Percentiles rank a stretch among this genome's conserved stretches.
phyloP scores from a whole-genome alignment of 2,113 vertebrate genomes.

The Hippoglossus stenolepis region DNA sequence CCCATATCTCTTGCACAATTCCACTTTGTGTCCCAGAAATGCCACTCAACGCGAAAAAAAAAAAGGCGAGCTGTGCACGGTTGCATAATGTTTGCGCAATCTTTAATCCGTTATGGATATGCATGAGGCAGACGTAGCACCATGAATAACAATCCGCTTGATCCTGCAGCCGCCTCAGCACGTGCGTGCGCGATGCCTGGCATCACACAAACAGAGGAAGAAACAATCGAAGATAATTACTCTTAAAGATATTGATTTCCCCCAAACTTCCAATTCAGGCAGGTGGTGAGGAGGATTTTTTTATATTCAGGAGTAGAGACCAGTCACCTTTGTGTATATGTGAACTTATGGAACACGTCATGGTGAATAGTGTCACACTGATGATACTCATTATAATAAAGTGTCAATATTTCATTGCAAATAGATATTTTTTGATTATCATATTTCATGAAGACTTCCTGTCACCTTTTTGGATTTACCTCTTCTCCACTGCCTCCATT shows the following conservation, averaged over 20 bases:
- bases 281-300: background rate
- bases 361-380: background rate
- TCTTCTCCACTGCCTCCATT: background rate
- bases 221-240: conserved; percentile 28
- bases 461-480: background rate
- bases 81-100: conserved; percentile 70
- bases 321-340: background rate
- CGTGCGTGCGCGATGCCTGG: conserved; percentile 26
- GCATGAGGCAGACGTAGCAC: conserved; percentile 56
- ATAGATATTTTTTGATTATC: background rate
- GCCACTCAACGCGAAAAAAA: conserved; percentile 50
- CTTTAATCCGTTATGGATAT: conserved; percentile 72
- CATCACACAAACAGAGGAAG: conserved; percentile 19
- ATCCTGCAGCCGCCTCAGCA: conserved; percentile 43
- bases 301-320: background rate
- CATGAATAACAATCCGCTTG: conserved; percentile 48
- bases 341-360: background rate
- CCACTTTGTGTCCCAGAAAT: conserved; percentile 68
- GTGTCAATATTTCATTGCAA: background rate
- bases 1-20: conserved; percentile 33
- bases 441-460: background rate
- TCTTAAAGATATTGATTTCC: background rate
- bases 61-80: conserved; percentile 14
- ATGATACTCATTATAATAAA: background rate
- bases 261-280: background rate